phyloP scores from a whole-genome alignment of 1,140 invertebrate species.

The Hyles vespertilio region DNA sequence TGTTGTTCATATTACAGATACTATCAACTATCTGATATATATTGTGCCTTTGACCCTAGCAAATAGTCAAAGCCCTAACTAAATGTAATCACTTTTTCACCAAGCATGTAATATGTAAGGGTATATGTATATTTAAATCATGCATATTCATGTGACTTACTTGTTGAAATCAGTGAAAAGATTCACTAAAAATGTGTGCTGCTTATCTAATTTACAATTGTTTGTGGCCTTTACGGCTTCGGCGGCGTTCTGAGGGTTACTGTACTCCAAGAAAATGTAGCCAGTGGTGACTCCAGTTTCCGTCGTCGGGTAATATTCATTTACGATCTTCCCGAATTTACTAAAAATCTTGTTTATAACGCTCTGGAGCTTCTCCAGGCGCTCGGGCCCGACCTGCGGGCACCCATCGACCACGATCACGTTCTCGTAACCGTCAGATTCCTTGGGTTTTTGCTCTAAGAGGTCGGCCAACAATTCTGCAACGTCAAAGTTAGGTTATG shows the following conservation, averaged over 20 bases:
- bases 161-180: conserved; percentile 97
- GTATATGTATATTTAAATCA: conserved; percentile 1
- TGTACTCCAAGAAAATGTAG: conserved; percentile 96
- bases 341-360: conserved; percentile 95
- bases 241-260: conserved; percentile 85
- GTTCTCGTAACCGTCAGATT: conserved; percentile 96
- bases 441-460: conserved; percentile 90
- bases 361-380: conserved; percentile 94
- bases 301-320: conserved; percentile 92
- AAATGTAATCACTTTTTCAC: neutral
- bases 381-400: conserved; percentile 93
- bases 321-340: conserved; percentile 94
- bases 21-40: too few relatives aligned
- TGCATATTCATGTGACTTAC: conserved; percentile 70
- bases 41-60: too few relatives aligned
- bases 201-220: conserved; percentile 97
- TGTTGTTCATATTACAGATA: too few relatives aligned
- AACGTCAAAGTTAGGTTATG: conserved; percentile 76
- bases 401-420: conserved; percentile 98
- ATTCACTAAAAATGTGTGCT: conserved; percentile 96
- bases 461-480: conserved; percentile 93
- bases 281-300: conserved; percentile 91
- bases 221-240: conserved; percentile 93
- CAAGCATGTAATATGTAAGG: neutral
- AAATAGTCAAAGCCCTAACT: too few relatives aligned